Conservation (phyloP, 1,140 invertebrate species). For the Condylostylus longicornis region DNA sequence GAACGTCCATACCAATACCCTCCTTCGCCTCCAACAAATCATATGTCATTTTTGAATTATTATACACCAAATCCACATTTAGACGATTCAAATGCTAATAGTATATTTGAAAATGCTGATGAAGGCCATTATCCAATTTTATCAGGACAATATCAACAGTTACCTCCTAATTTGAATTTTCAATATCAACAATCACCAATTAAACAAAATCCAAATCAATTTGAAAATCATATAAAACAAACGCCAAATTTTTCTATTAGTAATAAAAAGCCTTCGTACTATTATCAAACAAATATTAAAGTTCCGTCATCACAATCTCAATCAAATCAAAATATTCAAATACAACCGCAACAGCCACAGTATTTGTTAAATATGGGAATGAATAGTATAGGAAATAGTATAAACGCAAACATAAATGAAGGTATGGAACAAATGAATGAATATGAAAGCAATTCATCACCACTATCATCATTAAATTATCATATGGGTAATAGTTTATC, state of each 20-base stretch:
- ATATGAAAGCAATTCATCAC: too few relatives aligned
- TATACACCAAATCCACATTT: constrained; percentile 28
- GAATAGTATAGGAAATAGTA: too few relatives aligned
- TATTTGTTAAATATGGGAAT: too few relatives aligned
- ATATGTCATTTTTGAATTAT: constrained; percentile 16
- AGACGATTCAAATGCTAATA: constrained; percentile 22
- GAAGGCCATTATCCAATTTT: constrained; percentile 19
- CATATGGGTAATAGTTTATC: too few relatives aligned
- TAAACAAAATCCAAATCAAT: neutral
- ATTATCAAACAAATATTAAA: too few relatives aligned
- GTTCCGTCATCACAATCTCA: too few relatives aligned
- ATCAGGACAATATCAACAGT: neutral
- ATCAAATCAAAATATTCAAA: too few relatives aligned
- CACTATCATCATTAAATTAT: too few relatives aligned
- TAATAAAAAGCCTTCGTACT: too few relatives aligned
- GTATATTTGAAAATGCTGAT: constrained; percentile 17
- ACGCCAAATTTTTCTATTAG: too few relatives aligned
- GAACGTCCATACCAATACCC: constrained; percentile 16
- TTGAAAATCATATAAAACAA: neutral
- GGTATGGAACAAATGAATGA: too few relatives aligned
- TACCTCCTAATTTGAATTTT: neutral
- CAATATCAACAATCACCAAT: neutral
- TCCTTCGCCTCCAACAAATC: constrained; percentile 16
- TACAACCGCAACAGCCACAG: neutral
- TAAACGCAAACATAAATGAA: too few relatives aligned